phyloP scores from a whole-genome alignment of 2,797 vertebrate species.

The Pseudomugil gertrudae region DNA sequence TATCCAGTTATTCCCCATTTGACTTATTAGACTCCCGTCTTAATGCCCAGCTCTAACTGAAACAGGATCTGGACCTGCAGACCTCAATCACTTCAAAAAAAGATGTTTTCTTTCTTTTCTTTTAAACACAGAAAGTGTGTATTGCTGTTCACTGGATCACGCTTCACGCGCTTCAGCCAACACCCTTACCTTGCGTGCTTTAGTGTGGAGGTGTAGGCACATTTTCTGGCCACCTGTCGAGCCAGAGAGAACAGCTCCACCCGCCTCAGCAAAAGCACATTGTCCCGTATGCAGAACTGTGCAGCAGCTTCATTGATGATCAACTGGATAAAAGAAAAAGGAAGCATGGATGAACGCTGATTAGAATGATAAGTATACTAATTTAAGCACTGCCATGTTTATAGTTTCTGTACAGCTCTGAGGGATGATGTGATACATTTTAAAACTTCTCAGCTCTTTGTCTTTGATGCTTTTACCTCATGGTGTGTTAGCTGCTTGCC shows the following conservation, averaged over 20 bases:
- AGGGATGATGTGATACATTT: slow-evolving; percentile 7
- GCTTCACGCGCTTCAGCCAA: slow-evolving; percentile 1
- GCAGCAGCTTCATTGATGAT: slow-evolving; percentile 98
- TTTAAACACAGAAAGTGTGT: slow-evolving; percentile 1
- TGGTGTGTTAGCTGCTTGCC: slow-evolving; percentile 95
- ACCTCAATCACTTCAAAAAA: background rate
- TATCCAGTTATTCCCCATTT: slow-evolving; percentile 12
- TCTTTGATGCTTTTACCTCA: slow-evolving; percentile 84
- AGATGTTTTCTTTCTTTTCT: background rate
- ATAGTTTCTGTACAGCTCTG: background rate
- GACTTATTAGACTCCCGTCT: slow-evolving; percentile 9
- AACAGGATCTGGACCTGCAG: background rate
- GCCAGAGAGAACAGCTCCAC: slow-evolving; percentile 97
- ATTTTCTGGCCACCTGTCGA: slow-evolving; percentile 94
- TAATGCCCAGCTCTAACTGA: background rate
- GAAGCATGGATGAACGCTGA: slow-evolving; percentile 18
- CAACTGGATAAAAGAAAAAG: slow-evolving; percentile 80
- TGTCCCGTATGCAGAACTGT: slow-evolving; percentile 96
- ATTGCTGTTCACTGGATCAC: background rate
- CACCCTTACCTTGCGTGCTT: slow-evolving; percentile 89
- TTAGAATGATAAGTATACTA: background rate
- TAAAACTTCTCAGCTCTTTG: background rate
- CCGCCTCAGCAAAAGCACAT: slow-evolving; percentile 90
- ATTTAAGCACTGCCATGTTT: background rate
- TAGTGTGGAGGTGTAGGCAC: slow-evolving; percentile 92